These are phyloP conservation scores for Scatophagus argus DNA, from an alignment of 2,113 vertebrate genomes.

Conservation along the genomic window DNA sequence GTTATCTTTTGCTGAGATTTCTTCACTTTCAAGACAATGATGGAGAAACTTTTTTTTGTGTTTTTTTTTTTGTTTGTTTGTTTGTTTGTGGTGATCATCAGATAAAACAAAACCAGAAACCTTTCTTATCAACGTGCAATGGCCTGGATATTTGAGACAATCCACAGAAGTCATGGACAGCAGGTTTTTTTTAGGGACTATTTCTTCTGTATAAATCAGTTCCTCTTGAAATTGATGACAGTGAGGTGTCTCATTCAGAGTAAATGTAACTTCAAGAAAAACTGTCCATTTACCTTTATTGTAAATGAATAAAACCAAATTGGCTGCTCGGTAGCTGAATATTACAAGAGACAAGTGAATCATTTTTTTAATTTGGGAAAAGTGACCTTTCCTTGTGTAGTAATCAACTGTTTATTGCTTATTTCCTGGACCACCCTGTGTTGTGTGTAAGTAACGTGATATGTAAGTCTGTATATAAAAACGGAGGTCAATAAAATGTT, in stretches of 20 bases:
- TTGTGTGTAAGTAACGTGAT: constrained; percentile 60
- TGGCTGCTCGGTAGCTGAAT: not conserved
- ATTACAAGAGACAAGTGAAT: not conserved
- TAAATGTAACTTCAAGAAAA: not conserved
- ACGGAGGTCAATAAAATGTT: constrained; percentile 67
- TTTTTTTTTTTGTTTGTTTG: too few relatives aligned
- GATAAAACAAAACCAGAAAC: not conserved
- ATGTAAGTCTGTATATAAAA: constrained; percentile 58
- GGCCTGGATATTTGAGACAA: not conserved
- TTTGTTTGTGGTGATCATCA: not conserved
- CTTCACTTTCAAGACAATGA: not conserved
- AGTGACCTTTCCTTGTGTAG: constrained; percentile 21
- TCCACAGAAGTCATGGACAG: not conserved
- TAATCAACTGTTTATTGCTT: constrained; percentile 45
- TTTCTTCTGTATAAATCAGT: not conserved
- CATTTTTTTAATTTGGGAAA: constrained; percentile 12
- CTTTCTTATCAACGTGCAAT: not conserved
- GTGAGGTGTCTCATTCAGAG: not conserved
- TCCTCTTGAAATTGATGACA: constrained; percentile 7
- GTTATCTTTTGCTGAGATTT: not conserved
- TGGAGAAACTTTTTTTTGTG: too few relatives aligned
- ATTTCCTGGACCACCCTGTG: constrained; percentile 51
- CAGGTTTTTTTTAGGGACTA: not conserved
- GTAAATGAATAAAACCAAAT: not conserved
- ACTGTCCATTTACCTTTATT: not conserved